Conservation (phyloP, 2,113 vertebrate species). For the Mugil cephalus region DNA sequence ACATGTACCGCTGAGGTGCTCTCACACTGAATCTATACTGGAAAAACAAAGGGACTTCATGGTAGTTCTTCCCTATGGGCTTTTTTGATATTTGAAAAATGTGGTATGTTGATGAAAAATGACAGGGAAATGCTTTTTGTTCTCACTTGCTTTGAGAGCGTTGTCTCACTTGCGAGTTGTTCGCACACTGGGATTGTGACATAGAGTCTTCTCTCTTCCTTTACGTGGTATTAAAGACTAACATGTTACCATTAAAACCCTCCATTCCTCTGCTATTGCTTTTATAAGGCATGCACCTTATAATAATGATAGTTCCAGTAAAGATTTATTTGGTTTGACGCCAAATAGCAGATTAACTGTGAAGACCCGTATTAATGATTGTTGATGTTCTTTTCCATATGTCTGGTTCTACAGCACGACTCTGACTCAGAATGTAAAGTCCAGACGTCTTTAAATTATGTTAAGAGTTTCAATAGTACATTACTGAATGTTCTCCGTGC, state of each 20-base stretch:
- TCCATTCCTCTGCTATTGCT: neutral
- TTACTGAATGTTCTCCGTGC: constrained; percentile 57
- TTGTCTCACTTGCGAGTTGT: constrained; percentile 4
- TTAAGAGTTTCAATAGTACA: constrained; percentile 24
- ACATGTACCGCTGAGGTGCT: constrained; percentile 38
- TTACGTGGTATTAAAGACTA: neutral
- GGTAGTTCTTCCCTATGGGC: neutral
- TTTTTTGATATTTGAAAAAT: constrained; percentile 23
- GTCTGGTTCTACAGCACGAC: constrained; percentile 1
- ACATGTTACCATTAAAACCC: too few species aligned
- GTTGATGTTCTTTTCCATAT: constrained; percentile 13
- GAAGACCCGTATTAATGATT: constrained; percentile 28
- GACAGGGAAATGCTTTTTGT: constrained; percentile 5
- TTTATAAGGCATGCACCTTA: constrained; percentile 17
- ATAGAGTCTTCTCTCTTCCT: constrained; percentile 13
- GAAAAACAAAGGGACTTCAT: constrained; percentile 27
- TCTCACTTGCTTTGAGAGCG: neutral
- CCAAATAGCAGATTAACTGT: constrained; percentile 44
- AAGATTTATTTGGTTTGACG: constrained; percentile 11
- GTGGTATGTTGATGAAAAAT: neutral
- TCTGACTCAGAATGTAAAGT: constrained; percentile 65
- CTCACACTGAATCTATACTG: constrained; percentile 32
- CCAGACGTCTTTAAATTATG: constrained; percentile 5
- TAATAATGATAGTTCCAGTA: neutral
- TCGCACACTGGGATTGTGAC: constrained; percentile 4